A percentile compares a stretch with the other conserved stretches of the same genome.
These are phyloP conservation scores for Hemicentrotus pulcherrimus DNA, from an alignment of 35 echinoderm and acorn worm species.

Conservation along the genomic window DNA sequence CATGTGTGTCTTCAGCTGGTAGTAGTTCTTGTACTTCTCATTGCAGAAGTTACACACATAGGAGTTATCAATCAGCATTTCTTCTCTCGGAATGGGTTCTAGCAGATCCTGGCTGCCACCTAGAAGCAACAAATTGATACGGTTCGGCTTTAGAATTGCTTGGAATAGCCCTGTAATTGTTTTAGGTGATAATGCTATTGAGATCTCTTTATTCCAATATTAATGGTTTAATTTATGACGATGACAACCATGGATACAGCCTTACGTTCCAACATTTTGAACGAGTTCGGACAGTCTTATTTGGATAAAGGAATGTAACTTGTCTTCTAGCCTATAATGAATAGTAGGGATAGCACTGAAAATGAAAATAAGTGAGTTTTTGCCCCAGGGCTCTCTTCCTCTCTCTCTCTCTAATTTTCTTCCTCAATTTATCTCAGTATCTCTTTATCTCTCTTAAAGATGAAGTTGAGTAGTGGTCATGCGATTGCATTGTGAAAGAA, in stretches of 20 bases:
- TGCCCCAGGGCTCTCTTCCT: not conserved
- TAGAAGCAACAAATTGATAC: not conserved
- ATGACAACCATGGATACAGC: not conserved
- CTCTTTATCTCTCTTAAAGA: not conserved
- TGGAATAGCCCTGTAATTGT: not conserved
- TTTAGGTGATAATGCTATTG: not conserved
- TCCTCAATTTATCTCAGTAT: not conserved
- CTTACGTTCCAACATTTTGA: not conserved
- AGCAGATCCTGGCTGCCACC: slow-evolving; percentile 30
- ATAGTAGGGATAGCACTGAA: not conserved
- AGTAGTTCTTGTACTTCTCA: slow-evolving; percentile 88
- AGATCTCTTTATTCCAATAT: not conserved
- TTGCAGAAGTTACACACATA: slow-evolving; percentile 91
- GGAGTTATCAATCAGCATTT: slow-evolving; percentile 82
- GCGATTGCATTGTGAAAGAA: no score
- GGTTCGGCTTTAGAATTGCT: slow-evolving; percentile 25
- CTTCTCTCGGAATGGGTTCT: slow-evolving; percentile 46
- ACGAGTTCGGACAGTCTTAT: not conserved
- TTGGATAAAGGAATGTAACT: not conserved
- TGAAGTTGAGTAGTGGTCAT: no score
- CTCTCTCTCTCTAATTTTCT: not conserved
- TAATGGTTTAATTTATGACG: not conserved
- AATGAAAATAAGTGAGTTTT: not conserved
- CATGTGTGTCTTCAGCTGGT: slow-evolving; percentile 95
- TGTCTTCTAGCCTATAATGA: not conserved